Conservation (phyloP, 2,797 vertebrate genomes). For the Enteromius unitaeniatus region DNA sequence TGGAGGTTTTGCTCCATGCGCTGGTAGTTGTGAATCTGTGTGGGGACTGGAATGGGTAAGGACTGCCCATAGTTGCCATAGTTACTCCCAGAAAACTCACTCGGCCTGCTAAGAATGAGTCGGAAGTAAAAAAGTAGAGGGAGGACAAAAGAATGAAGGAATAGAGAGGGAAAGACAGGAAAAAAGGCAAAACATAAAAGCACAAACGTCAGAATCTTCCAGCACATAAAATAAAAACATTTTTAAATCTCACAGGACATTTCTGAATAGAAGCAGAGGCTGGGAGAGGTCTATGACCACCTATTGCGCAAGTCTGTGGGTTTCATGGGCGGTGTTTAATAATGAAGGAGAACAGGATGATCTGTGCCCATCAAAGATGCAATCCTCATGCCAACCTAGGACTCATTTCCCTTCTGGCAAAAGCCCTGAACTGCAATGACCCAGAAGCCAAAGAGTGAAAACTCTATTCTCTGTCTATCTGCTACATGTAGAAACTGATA, state of each 20-base stretch:
- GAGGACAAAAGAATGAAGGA: neutral
- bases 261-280: neutral
- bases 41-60: conserved; percentile 93
- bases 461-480: neutral
- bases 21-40: conserved; percentile 94
- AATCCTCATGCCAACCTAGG: neutral
- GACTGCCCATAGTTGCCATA: conserved; percentile 84
- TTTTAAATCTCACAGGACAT: neutral
- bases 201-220: neutral
- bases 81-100: conserved; percentile 83
- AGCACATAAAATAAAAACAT: neutral
- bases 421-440: conserved; percentile 18
- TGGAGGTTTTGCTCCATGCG: conserved; percentile 95
- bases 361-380: conserved; percentile 14
- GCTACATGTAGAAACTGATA: neutral
- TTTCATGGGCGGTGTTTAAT: neutral
- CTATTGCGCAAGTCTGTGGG: neutral
- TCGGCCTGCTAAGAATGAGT: conserved; percentile 75
- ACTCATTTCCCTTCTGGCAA: conserved; percentile 19
- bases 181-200: neutral
- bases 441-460: conserved; percentile 27
- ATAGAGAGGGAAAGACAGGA: neutral
- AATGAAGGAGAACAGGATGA: conserved; percentile 15
- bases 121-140: neutral
- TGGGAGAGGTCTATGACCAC: neutral